Base-by-base conservation (phyloP, 2,888 invertebrate genomes). In the Rapana venosa region DNA sequence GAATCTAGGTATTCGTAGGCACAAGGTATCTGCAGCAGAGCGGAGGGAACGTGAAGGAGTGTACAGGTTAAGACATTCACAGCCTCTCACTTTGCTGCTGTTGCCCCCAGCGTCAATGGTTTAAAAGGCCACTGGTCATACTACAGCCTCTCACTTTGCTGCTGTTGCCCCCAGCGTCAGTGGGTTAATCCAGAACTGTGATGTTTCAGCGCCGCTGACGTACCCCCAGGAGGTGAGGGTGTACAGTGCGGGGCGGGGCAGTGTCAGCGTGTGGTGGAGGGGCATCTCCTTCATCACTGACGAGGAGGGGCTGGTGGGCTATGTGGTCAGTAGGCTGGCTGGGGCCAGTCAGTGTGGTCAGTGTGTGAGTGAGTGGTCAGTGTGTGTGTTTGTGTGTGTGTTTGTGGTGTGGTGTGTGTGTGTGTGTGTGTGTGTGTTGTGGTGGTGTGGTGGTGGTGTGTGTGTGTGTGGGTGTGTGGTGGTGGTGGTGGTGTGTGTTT, bases 181-280 rank as follows among this genome's bases (percentile, higher is more conserved):
- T n/a, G n/a, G n/a, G n/a, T n/a, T n/a, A n/a, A n/a, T n/a, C n/a
- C n/a, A n/a, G n/a, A n/a, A 6, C 77, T 77, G 77, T 32, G 77
- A n/a, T 56, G 26, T 89, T 89, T 47, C 90, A 92, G 92, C 91
- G 6, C 89, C 91, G 13, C 36, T 90, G 30, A 47, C 61, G 56
- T 92, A 92, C 70, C 92, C 92, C 11, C 86, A 92, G 77, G 92
- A 92, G 70, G 90, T 92, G 5, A 87, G 88, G 13, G 87, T 92
- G 30, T 81, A 74, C 13, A 91, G 92, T 6, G 91, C 88, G 30
- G 92, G 92, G 1, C 81, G 70, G 5, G 47, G 81, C 30, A 88
- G 90, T 74, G 91, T 81, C 20, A 87, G 77, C 4, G 88, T 92
- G 20, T 91, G 90, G 90, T 92, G 92, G 91, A 36, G 92, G n/a